phyloP scores from a whole-genome alignment of 2,797 vertebrate species.

The Austrolebias charrua region DNA sequence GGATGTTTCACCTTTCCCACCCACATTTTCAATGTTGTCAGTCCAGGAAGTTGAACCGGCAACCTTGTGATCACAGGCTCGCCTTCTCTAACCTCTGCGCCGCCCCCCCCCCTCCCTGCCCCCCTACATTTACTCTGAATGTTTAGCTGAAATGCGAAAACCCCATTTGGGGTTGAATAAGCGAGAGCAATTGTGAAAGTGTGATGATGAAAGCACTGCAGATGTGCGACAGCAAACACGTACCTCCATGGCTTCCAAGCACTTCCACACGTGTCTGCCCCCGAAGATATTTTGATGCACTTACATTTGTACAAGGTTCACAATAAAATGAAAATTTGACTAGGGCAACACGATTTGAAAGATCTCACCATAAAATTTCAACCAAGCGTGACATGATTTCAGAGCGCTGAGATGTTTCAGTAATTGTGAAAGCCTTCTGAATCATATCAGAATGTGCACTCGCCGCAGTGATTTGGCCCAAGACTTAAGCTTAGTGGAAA shows the following conservation, averaged over 20 bases:
- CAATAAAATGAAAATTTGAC: slow-evolving; percentile 51
- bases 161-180: not conserved
- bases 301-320: slow-evolving; percentile 34
- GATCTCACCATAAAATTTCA: slow-evolving; percentile 34
- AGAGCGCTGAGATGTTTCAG: slow-evolving; percentile 33
- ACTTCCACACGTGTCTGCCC: slow-evolving; percentile 27
- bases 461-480: slow-evolving; percentile 45
- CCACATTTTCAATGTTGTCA: too few species aligned
- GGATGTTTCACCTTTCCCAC: too few species aligned
- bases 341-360: slow-evolving; percentile 18
- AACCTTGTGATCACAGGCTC: too few species aligned
- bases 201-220: slow-evolving; percentile 5
- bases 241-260: slow-evolving; percentile 3
- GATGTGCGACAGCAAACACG: not conserved
- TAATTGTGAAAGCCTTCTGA: slow-evolving; percentile 40
- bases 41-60: too few species aligned
- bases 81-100: too few species aligned
- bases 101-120: too few species aligned
- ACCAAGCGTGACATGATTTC: slow-evolving; percentile 35
- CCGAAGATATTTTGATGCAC: slow-evolving; percentile 35
- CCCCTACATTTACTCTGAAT: not conserved
- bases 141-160: slow-evolving; percentile 27
- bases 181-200: not conserved
- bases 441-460: slow-evolving; percentile 27
- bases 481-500: slow-evolving; percentile 55